Evolutionary conservation across 2,888 invertebrate species (phyloP).

Genomic region (Euclidia mi): DNA sequence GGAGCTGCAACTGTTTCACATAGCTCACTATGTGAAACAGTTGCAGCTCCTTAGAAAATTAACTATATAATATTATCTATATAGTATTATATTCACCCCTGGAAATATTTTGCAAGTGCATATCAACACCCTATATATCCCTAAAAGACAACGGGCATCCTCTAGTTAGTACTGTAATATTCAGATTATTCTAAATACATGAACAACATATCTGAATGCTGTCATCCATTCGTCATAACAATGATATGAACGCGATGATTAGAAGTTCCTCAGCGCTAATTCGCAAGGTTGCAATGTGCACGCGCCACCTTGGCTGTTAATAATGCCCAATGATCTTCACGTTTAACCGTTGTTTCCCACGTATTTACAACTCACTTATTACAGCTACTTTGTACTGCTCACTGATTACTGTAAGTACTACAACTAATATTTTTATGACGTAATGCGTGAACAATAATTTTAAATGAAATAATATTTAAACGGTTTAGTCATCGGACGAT

Average conservation of each 20-base stretch:
- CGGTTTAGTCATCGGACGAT: too few species aligned
- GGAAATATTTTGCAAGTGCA: too few species aligned
- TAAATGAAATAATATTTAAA: too few species aligned
- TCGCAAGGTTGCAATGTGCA: slow-evolving; percentile 81
- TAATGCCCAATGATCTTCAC: slow-evolving; percentile 81
- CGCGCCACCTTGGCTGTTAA: slow-evolving; percentile 83
- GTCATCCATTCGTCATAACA: slow-evolving; percentile 63
- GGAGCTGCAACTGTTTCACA: too few species aligned
- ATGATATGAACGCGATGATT: slow-evolving; percentile 62
- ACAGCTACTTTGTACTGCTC: slow-evolving; percentile 19
- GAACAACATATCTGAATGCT: slow-evolving; percentile 19
- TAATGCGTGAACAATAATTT: background rate
- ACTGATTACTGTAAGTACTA: slow-evolving; percentile 8
- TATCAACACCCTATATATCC: too few species aligned
- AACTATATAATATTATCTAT: too few species aligned
- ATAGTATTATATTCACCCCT: too few species aligned
- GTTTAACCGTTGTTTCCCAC: slow-evolving; percentile 76
- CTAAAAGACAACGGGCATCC: too few species aligned
- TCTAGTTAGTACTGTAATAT: too few species aligned
- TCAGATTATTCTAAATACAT: background rate
- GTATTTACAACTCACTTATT: slow-evolving; percentile 57
- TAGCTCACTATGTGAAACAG: too few species aligned
- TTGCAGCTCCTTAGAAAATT: too few species aligned
- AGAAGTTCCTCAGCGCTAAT: slow-evolving; percentile 70
- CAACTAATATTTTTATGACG: background rate